Percentiles rank a stretch among this genome's conserved stretches.
Conservation (phyloP, 64 coral and sea anemone genomes). For the Stichodactyla helianthus region DNA sequence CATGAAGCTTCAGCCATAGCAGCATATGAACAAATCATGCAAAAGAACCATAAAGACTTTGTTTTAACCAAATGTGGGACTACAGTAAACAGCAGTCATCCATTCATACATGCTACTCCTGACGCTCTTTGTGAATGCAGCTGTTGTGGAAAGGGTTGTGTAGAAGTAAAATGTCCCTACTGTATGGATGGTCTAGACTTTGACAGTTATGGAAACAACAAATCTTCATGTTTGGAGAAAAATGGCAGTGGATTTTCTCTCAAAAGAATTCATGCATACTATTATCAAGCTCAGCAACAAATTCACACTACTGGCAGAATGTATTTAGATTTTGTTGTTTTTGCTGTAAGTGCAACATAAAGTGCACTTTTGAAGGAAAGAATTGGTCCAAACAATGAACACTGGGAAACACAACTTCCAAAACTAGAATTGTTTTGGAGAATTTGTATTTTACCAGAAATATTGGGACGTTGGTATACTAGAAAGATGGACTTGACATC, state of each 20-base stretch:
- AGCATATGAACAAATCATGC: background rate
- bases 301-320: background rate
- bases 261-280: constrained; percentile 4
- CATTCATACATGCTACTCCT: constrained; percentile 46
- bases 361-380: background rate
- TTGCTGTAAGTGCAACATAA: background rate
- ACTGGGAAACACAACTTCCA: background rate
- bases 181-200: background rate
- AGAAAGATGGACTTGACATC: background rate
- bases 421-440: constrained; percentile 26
- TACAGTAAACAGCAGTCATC: constrained; percentile 19
- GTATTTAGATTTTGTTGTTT: constrained; percentile 38
- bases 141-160: constrained; percentile 43
- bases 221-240: background rate
- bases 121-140: constrained; percentile 36
- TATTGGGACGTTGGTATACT: constrained; percentile 29
- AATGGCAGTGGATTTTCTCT: background rate
- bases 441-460: constrained; percentile 13
- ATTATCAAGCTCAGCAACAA: constrained; percentile 23
- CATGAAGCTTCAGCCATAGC: background rate
- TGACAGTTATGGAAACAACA: background rate
- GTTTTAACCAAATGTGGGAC: background rate
- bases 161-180: constrained; percentile 25
- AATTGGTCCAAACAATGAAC: constrained; percentile 22
- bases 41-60: background rate